Conservation (phyloP, 2,888 invertebrate genomes). For the Schrankia costaestrigalis region DNA sequence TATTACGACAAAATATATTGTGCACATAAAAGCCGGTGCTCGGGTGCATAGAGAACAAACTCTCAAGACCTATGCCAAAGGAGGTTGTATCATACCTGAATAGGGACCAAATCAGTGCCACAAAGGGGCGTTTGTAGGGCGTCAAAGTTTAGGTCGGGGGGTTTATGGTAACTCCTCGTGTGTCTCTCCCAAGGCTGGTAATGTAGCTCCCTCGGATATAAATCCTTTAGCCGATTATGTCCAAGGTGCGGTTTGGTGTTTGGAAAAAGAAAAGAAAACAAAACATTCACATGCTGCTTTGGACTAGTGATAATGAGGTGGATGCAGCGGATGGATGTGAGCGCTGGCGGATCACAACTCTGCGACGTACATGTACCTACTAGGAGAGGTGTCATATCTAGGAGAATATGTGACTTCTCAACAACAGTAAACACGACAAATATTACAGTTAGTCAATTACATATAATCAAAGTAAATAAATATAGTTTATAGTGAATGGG, state of each 20-base stretch:
- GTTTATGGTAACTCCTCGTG: slow-evolving; percentile 80
- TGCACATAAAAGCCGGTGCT: slow-evolving; percentile 74
- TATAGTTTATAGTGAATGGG: not conserved
- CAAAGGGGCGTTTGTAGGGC: slow-evolving; percentile 73
- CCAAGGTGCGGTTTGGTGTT: slow-evolving; percentile 79
- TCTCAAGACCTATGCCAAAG: slow-evolving; percentile 61
- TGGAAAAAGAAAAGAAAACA: slow-evolving; percentile 79
- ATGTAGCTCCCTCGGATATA: slow-evolving; percentile 79
- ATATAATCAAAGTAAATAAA: not conserved
- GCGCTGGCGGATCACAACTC: slow-evolving; percentile 51
- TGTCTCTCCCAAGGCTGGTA: slow-evolving; percentile 87
- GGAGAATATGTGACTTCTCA: not conserved
- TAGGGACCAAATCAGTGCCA: slow-evolving; percentile 76
- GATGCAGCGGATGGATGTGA: slow-evolving; percentile 67
- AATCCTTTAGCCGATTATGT: slow-evolving; percentile 76
- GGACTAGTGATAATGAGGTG: slow-evolving; percentile 69
- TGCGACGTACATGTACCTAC: slow-evolving; percentile 41
- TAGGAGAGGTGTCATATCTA: slow-evolving; percentile 6
- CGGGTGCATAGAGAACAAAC: slow-evolving; percentile 63
- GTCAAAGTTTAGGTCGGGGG: slow-evolving; percentile 79
- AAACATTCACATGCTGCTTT: slow-evolving; percentile 81
- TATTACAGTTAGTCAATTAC: not conserved
- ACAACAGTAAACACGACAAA: slow-evolving; percentile 1
- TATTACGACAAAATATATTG: slow-evolving; percentile 42
- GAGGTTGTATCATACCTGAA: slow-evolving; percentile 75